Evolutionary conservation across 2,797 vertebrate genomes (phyloP).

Genomic region (Pipistrellus pipistrellus): DNA sequence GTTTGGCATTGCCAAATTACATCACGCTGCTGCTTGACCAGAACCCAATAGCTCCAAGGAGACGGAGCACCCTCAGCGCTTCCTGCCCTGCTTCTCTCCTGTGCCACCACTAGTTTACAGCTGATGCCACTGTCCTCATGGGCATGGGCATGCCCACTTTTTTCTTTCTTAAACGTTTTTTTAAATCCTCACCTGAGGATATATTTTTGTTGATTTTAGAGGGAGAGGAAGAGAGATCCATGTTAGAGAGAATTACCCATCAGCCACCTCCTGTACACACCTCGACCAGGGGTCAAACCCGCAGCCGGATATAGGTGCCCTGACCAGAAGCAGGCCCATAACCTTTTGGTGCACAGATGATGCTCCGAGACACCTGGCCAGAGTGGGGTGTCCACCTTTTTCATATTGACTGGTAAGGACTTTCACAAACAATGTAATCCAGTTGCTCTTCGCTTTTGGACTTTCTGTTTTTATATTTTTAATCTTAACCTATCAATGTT

Average conservation of each 20-base stretch:
- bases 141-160: background rate
- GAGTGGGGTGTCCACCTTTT: background rate
- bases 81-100: background rate
- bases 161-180: background rate
- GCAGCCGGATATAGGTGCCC: background rate
- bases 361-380: background rate
- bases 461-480: background rate
- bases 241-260: background rate
- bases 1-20: background rate
- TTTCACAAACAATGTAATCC: background rate
- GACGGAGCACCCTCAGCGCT: background rate
- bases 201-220: background rate
- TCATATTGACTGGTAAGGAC: background rate
- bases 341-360: background rate
- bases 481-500: background rate
- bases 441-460: background rate
- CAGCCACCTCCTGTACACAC: background rate
- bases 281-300: background rate
- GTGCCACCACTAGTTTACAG: background rate
- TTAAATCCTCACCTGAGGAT: background rate
- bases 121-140: background rate
- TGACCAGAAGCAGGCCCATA: background rate
- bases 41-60: background rate
- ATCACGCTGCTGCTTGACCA: background rate
- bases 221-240: background rate